These are phyloP conservation scores for Eupsilia transversa DNA, from an alignment of 2,888 invertebrate species.

Conservation along the genomic window DNA sequence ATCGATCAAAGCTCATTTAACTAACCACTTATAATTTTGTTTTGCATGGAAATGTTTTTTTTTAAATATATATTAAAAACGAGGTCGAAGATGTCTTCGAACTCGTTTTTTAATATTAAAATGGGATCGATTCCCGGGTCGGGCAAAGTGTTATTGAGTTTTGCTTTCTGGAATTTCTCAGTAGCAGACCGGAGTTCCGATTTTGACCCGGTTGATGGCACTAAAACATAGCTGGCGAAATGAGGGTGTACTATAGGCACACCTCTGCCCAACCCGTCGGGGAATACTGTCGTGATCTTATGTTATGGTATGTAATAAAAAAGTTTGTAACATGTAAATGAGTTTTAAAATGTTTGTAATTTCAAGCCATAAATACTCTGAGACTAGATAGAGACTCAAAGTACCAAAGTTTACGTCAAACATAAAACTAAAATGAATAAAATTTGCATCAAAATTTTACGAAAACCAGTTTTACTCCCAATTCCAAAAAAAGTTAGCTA, in stretches of 20 bases:
- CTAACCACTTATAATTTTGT: background rate
- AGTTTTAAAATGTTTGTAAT: constrained; percentile 29
- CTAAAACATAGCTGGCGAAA: too few relatives aligned
- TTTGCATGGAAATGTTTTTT: background rate
- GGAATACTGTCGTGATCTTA: too few relatives aligned
- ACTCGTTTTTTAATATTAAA: too few relatives aligned
- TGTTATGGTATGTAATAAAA: background rate
- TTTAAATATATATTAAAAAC: background rate
- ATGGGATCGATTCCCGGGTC: too few relatives aligned
- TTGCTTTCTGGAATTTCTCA: too few relatives aligned
- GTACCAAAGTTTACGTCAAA: constrained; percentile 36
- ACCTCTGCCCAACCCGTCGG: too few relatives aligned
- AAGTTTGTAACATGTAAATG: constrained; percentile 36
- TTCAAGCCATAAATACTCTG: constrained; percentile 38
- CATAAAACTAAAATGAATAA: constrained; percentile 49
- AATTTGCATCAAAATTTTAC: constrained; percentile 38
- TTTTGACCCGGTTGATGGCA: too few relatives aligned
- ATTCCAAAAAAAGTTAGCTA: background rate
- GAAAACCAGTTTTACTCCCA: background rate
- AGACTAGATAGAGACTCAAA: constrained; percentile 29
- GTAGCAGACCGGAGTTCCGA: too few relatives aligned
- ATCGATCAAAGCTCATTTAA: background rate
- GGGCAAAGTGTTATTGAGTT: too few relatives aligned
- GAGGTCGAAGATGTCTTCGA: too few relatives aligned
- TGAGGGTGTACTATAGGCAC: too few relatives aligned